Base-by-base conservation (phyloP, 1,140 invertebrate genomes). In the Heliothis virescens region DNA sequence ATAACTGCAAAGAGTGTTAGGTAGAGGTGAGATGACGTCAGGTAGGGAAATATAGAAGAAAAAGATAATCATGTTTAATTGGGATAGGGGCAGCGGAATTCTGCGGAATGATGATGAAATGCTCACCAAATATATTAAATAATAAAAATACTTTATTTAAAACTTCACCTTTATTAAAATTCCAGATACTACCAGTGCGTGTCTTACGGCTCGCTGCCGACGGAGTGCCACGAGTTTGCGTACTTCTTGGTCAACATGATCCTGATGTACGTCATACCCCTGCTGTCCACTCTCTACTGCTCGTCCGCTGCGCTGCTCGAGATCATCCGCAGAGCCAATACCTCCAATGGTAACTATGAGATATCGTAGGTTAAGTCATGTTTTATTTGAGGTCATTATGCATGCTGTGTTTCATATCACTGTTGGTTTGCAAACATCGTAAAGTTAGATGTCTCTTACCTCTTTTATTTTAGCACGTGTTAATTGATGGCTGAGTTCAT, bases 271-370 rank as follows among this genome's bases (percentile, higher is more conserved):
- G 96, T 96, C 41, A 94, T 98, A 3, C 98, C 98, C 0, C 94
- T 99, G 48, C 89, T 97, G 41, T 96, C 98, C 60, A 99, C 99
- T 75, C 96, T 98, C 60, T 98, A 97, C 87, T 98, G 97, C 86
- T 99, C 99, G 82, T 96, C 96, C 0, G 97, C 98, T 59, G 99
- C 99, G 69, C 95, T 99, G 0, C 82, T 96, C 15, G 97, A 98
- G 91, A 98, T 98, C 76, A 97, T 96, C 79, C 95, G 95, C 26
- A 94, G 96, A 79, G 96, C 96, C 0, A 96, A 96, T 85, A 95
- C 95, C 4, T 82, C 90, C 26, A 94, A 95, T 89, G 96, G 96
- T 96, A 86, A 2, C 10, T 21, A 26, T 16, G 11, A 26, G 34
- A 41, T 41, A 41, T 41, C 5, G 34, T 7, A 7, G 34, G 26